Percentiles rank a stretch among this genome's conserved stretches.
These are phyloP conservation scores for Melieria crassipennis DNA, from an alignment of 2,888 invertebrate species.

Conservation along the genomic window DNA sequence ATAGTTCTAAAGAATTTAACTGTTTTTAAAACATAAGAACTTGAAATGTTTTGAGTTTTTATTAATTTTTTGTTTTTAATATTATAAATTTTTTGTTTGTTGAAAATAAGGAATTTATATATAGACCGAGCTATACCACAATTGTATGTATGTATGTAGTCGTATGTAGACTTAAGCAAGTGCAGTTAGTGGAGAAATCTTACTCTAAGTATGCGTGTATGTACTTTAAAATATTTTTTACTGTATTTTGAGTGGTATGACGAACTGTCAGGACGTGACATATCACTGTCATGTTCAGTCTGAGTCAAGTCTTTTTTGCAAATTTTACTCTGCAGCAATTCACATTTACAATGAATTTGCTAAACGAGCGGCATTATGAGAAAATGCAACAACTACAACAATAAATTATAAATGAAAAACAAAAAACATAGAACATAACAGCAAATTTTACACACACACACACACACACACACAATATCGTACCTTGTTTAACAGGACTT, in stretches of 20 bases:
- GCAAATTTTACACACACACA: neutral
- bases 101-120: neutral
- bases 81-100: neutral
- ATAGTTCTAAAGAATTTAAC: conserved; percentile 39
- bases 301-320: no score
- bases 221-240: neutral
- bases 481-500: conserved; percentile 40
- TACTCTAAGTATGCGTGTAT: neutral
- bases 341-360: no score
- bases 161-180: neutral
- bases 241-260: no score
- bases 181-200: neutral
- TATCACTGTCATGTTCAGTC: no score
- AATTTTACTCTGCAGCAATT: no score
- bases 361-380: no score
- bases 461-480: conserved; percentile 19
- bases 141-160: conserved; percentile 4
- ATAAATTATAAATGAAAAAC: neutral
- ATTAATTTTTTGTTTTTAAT: conserved; percentile 5
- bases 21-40: conserved; percentile 42
- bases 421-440: neutral
- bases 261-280: no score
- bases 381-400: no score
- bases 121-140: neutral
- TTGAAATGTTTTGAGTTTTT: conserved; percentile 3